These are phyloP conservation scores for Xenentodon cancila DNA, from an alignment of 2,797 vertebrate species.

Conservation along the genomic window DNA sequence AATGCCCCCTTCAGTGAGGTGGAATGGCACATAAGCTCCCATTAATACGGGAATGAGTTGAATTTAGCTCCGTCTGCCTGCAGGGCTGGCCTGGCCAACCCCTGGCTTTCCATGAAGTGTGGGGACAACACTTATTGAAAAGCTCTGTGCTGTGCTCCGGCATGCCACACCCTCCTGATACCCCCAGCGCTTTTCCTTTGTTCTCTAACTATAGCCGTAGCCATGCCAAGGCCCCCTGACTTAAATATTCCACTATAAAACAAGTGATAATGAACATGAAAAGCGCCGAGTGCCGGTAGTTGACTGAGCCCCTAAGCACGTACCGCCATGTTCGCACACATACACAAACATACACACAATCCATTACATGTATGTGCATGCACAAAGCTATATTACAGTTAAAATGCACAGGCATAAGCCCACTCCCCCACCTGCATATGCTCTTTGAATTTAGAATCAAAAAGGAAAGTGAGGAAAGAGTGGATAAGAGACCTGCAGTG, in stretches of 20 bases:
- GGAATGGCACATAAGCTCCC: slow-evolving; percentile 83
- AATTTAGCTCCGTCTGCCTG: slow-evolving; percentile 83
- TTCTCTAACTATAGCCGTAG: slow-evolving; percentile 83
- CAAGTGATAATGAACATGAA: slow-evolving; percentile 82
- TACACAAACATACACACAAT: slow-evolving; percentile 19
- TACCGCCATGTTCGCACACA: slow-evolving; percentile 42
- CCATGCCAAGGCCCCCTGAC: slow-evolving; percentile 77
- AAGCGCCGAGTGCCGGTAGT: slow-evolving; percentile 71
- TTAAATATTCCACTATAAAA: slow-evolving; percentile 84
- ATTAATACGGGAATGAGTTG: slow-evolving; percentile 87
- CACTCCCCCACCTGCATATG: slow-evolving; percentile 22
- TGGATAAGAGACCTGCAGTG: slow-evolving; percentile 73
- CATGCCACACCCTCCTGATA: slow-evolving; percentile 75
- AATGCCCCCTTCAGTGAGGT: slow-evolving; percentile 79
- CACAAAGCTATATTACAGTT: slow-evolving; percentile 38
- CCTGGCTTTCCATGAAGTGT: slow-evolving; percentile 82
- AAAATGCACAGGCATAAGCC: slow-evolving; percentile 28
- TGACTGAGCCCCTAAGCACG: slow-evolving; percentile 69
- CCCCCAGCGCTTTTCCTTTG: slow-evolving; percentile 75
- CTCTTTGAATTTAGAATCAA: slow-evolving; percentile 50
- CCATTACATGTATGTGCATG: slow-evolving; percentile 39
- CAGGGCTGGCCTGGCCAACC: slow-evolving; percentile 58
- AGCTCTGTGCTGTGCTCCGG: slow-evolving; percentile 67
- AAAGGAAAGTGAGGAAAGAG: slow-evolving; percentile 70
- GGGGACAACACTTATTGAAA: slow-evolving; percentile 82